Evolutionary conservation across 1,140 invertebrate species (phyloP).

Genomic region (Papilio aristodemus): DNA sequence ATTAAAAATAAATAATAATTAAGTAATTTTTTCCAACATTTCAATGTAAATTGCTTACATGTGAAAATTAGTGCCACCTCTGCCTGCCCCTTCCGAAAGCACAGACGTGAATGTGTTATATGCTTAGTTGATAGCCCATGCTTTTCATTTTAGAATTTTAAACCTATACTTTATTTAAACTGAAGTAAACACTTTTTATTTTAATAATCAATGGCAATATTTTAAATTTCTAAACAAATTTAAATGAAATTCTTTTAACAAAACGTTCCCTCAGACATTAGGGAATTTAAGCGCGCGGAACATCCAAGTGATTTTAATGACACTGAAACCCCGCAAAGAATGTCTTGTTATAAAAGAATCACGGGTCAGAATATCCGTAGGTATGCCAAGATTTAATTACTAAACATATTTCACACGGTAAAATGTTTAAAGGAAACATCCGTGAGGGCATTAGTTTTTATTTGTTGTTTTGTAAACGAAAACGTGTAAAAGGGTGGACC

Average conservation of each 20-base stretch:
- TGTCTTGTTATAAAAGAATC: constrained; percentile 50
- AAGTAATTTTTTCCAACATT: too few species aligned
- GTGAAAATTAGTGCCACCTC: too few species aligned
- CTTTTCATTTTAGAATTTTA: too few species aligned
- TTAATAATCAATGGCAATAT: constrained; percentile 15
- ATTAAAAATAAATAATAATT: too few species aligned
- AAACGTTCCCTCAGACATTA: constrained; percentile 18
- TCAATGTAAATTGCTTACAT: too few species aligned
- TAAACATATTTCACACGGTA: constrained; percentile 65
- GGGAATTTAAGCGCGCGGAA: constrained; percentile 1
- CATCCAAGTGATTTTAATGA: constrained; percentile 32
- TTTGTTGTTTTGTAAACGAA: constrained; percentile 52
- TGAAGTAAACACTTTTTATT: background rate
- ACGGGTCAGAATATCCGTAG: constrained; percentile 46
- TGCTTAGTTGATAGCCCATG: too few species aligned
- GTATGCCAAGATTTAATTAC: constrained; percentile 65
- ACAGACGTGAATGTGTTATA: too few species aligned
- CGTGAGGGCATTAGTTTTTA: constrained; percentile 48
- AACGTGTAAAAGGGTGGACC: constrained; percentile 59
- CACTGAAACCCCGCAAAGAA: constrained; percentile 37
- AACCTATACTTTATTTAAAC: background rate
- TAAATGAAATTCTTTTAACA: background rate
- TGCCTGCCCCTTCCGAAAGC: too few species aligned
- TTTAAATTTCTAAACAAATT: constrained; percentile 29
- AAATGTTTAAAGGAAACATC: constrained; percentile 55